Conservation (phyloP, 92 coral and sea anemone species). For the Scolanthus callimorphus region DNA sequence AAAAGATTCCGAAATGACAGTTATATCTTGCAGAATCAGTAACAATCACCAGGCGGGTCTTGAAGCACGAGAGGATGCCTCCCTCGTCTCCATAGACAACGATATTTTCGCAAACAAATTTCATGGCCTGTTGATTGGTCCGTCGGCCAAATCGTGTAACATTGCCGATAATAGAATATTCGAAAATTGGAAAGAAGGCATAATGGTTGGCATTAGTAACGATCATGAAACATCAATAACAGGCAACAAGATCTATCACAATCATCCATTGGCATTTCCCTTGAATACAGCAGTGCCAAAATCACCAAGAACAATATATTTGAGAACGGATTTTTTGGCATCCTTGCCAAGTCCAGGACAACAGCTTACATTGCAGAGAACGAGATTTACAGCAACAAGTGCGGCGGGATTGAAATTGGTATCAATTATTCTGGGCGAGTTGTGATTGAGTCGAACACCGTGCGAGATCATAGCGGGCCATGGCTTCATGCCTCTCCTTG, state of each 20-base stretch:
- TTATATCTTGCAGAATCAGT: constrained; percentile 40
- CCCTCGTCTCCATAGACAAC: constrained; percentile 26
- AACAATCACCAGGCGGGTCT: constrained; percentile 61
- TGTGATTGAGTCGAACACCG: constrained; percentile 38
- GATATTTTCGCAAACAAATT: constrained; percentile 38
- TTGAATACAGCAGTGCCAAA: constrained; percentile 21
- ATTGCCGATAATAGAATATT: constrained; percentile 37
- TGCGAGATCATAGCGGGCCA: constrained; percentile 65
- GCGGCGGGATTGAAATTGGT: constrained; percentile 65
- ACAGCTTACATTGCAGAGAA: constrained; percentile 42
- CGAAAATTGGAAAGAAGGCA: constrained; percentile 60
- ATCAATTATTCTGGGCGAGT: constrained; percentile 40
- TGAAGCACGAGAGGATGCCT: constrained; percentile 59
- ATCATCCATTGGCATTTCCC: constrained; percentile 54
- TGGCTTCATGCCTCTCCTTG: constrained; percentile 17
- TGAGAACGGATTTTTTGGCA: constrained; percentile 66
- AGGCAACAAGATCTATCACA: constrained; percentile 54
- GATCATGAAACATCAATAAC: no score
- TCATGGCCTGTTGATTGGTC: constrained; percentile 52
- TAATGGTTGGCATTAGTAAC: not conserved
- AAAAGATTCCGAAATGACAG: constrained; percentile 26
- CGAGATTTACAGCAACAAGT: constrained; percentile 60
- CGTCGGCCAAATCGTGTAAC: constrained; percentile 32
- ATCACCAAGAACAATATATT: constrained; percentile 45
- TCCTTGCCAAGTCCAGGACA: constrained; percentile 24